These are phyloP conservation scores for Rhynchomys soricoides DNA, from an alignment of 2,113 vertebrate species.

Conservation along the genomic window DNA sequence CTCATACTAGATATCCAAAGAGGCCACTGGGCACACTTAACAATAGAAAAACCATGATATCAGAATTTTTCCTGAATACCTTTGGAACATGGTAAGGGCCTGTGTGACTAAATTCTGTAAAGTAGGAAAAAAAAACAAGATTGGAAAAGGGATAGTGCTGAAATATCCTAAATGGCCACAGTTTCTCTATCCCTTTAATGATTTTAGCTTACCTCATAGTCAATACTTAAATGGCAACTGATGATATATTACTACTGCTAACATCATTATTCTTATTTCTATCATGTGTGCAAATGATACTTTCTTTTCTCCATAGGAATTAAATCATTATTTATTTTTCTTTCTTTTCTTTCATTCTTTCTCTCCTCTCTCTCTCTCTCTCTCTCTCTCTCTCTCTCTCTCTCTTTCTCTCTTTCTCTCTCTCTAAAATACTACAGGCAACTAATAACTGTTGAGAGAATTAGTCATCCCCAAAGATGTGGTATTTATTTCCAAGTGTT, in stretches of 20 bases:
- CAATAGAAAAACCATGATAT: constrained; percentile 78
- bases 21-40: constrained; percentile 81
- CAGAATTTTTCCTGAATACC: neutral
- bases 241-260: neutral
- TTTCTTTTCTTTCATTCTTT: neutral
- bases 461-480: neutral
- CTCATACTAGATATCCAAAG: constrained; percentile 86
- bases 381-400: neutral
- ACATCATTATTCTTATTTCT: constrained; percentile 12
- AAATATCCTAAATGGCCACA: constrained; percentile 71
- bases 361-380: no score
- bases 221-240: neutral
- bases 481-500: neutral
- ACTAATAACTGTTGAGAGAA: neutral
- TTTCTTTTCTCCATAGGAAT: constrained; percentile 77
- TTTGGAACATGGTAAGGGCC: neutral
- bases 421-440: neutral
- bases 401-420: neutral
- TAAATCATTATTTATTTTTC: constrained; percentile 67
- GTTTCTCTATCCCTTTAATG: neutral
- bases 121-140: constrained; percentile 29
- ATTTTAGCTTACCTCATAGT: neutral
- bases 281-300: constrained; percentile 51
- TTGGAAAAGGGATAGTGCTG: neutral
- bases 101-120: neutral